A percentile compares a stretch with the other conserved stretches of the same genome.
These are phyloP conservation scores for Flabesymbios commensalis DNA, from an alignment of 2,888 invertebrate species.

Conservation along the genomic window DNA sequence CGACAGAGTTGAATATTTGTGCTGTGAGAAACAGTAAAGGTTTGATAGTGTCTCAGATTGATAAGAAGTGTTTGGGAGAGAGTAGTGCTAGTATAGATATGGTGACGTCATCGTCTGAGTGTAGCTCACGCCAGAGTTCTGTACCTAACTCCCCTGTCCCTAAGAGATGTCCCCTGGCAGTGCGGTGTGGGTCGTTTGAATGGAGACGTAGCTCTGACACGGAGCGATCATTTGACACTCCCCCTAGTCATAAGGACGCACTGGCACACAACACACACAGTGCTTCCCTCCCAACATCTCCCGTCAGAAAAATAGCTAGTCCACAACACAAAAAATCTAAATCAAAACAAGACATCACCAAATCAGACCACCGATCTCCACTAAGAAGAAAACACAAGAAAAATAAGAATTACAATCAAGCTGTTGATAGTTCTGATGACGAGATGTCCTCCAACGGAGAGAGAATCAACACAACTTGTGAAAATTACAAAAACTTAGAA, in stretches of 20 bases:
- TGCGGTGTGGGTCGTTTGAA: background rate
- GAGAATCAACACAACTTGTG: slow-evolving; percentile 33
- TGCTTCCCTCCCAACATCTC: slow-evolving; percentile 55
- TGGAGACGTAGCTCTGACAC: too few species aligned
- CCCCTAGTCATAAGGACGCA: background rate
- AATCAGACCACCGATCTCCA: slow-evolving; percentile 40
- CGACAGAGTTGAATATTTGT: too few species aligned
- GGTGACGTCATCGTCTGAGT: too few species aligned
- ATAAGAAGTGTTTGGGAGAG: too few species aligned
- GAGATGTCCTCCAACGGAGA: slow-evolving; percentile 28
- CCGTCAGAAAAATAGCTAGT: slow-evolving; percentile 43
- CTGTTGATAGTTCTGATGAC: slow-evolving; percentile 45
- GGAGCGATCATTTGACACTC: too few species aligned
- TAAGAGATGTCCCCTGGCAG: background rate
- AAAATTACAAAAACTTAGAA: slow-evolving; percentile 53
- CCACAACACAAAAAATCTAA: slow-evolving; percentile 33
- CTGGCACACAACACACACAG: slow-evolving; percentile 37
- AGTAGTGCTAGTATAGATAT: too few species aligned
- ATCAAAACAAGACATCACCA: slow-evolving; percentile 45
- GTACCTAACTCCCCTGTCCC: background rate
- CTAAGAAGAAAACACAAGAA: slow-evolving; percentile 36
- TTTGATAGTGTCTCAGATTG: too few species aligned
- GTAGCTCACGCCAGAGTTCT: too few species aligned
- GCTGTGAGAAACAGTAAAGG: too few species aligned
- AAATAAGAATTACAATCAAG: slow-evolving; percentile 5